phyloP scores from a whole-genome alignment of 2,113 vertebrate genomes.

The Pungitius pungitius region DNA sequence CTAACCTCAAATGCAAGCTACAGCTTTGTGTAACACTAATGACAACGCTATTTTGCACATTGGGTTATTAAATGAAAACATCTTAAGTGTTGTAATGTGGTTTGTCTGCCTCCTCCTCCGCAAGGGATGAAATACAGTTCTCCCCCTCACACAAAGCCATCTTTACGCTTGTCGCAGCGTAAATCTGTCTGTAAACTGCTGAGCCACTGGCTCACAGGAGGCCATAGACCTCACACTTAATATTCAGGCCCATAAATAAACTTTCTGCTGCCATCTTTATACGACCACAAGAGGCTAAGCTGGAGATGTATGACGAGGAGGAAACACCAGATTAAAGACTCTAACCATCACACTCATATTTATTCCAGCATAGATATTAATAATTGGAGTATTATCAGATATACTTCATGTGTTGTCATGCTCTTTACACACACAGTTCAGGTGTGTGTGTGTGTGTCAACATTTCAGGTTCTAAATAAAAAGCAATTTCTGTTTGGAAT shows the following conservation, averaged over 20 bases:
- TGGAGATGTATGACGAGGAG: conserved; percentile 1
- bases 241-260: conserved; percentile 60
- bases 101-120: conserved; percentile 1
- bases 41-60: background rate
- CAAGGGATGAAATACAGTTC: conserved; percentile 48
- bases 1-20: background rate
- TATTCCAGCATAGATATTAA: conserved; percentile 5
- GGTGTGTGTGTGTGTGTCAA: too few species aligned
- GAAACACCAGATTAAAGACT: conserved; percentile 14
- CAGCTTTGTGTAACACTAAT: background rate
- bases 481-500: too few species aligned
- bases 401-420: background rate
- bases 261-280: conserved; percentile 21
- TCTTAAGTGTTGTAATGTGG: background rate
- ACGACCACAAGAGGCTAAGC: conserved; percentile 16
- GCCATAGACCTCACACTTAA: conserved; percentile 47
- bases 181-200: conserved; percentile 70
- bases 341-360: background rate
- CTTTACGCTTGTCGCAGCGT: conserved; percentile 38
- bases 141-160: conserved; percentile 20
- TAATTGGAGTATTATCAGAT: background rate
- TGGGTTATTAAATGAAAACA: background rate
- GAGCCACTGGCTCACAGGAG: conserved; percentile 45
- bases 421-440: background rate
- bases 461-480: too few species aligned